Percentiles rank a stretch among this genome's conserved stretches.
Evolutionary conservation across 2,113 vertebrate species (phyloP).

Genomic region (Lonchura striata): DNA sequence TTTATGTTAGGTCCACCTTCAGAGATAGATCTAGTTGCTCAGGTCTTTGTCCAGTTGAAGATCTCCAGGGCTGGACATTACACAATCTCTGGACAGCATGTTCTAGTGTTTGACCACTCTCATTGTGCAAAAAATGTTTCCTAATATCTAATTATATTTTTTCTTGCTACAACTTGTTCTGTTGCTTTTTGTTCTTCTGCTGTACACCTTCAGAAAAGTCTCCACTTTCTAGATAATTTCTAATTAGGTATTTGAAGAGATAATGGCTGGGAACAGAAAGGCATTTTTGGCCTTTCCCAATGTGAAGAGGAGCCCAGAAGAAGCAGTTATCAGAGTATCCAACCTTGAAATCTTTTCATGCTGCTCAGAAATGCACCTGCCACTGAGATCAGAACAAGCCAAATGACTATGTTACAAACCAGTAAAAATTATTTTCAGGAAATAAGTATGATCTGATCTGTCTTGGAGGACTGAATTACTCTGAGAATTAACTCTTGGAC

Average conservation of each 20-base stretch:
- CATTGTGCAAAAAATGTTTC: conserved; percentile 37
- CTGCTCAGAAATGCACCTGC: neutral
- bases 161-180: conserved; percentile 8
- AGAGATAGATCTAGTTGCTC: neutral
- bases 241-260: neutral
- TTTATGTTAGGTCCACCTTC: neutral
- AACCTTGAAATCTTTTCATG: neutral
- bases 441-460: neutral
- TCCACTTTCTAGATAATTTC: neutral
- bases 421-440: neutral
- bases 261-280: neutral
- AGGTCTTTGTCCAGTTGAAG: neutral
- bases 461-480: neutral
- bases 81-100: neutral
- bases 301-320: neutral
- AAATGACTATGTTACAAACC: neutral
- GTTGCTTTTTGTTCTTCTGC: neutral
- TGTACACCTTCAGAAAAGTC: neutral
- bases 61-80: neutral
- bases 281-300: neutral
- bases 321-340: neutral
- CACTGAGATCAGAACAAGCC: neutral
- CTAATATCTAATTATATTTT: conserved; percentile 30
- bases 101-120: conserved; percentile 22
- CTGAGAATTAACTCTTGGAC: neutral